Conservation (phyloP, 2,113 vertebrate species). For the Stegastes partitus region DNA sequence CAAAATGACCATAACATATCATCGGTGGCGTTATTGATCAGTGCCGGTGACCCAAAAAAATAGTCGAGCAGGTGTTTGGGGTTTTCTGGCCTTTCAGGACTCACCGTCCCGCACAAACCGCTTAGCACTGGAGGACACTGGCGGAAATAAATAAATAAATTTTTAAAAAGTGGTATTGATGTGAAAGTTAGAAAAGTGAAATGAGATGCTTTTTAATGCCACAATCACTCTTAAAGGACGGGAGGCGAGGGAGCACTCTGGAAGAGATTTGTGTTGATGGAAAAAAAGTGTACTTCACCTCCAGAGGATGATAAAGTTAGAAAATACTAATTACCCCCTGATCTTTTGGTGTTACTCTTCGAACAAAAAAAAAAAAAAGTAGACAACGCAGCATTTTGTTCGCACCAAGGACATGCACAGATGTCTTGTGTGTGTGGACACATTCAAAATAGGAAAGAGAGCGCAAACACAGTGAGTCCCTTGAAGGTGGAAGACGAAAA, state of each 20-base stretch:
- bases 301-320: background rate
- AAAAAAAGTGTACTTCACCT: constrained; percentile 11
- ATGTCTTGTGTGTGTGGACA: constrained; percentile 1
- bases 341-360: background rate
- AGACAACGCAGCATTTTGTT: constrained; percentile 25
- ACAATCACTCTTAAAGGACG: background rate
- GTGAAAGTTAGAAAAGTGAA: background rate
- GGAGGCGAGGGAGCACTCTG: background rate
- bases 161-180: no score
- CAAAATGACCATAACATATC: constrained; percentile 59
- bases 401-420: constrained; percentile 16
- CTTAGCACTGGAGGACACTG: background rate
- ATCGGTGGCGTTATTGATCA: constrained; percentile 56
- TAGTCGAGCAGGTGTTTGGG: constrained; percentile 42
- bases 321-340: constrained; percentile 26
- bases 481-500: background rate
- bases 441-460: background rate
- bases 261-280: background rate
- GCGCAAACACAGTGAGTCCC: background rate
- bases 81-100: constrained; percentile 8
- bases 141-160: background rate
- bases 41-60: constrained; percentile 29
- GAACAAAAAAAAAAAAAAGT: background rate
- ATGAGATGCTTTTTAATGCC: background rate
- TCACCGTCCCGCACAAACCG: background rate